These are phyloP conservation scores for Caenorhabditis tropicalis DNA, from an alignment of 1,140 invertebrate species.

Conservation along the genomic window DNA sequence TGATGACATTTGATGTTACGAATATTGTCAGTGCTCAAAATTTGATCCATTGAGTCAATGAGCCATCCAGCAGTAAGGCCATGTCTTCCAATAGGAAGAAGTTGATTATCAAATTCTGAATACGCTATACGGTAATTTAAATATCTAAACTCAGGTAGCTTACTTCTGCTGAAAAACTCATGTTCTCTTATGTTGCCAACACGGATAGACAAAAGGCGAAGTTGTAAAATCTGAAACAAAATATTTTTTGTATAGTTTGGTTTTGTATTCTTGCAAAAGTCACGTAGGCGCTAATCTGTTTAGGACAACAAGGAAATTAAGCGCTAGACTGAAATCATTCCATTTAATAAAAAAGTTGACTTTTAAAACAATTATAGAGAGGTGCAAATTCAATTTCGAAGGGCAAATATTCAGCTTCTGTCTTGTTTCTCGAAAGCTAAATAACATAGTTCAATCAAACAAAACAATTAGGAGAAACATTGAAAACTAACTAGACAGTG, in stretches of 20 bases:
- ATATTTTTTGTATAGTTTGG: not conserved
- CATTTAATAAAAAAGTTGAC: not conserved
- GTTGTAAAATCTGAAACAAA: not conserved
- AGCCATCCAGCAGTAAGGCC: conserved; percentile 7
- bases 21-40: not conserved
- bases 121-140: not conserved
- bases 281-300: not conserved
- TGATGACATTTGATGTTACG: not conserved
- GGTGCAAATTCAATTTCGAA: not conserved
- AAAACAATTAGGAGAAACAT: no score
- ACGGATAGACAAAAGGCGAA: not conserved
- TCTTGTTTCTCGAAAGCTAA: no score
- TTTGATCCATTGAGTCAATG: not conserved
- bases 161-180: conserved; percentile 9
- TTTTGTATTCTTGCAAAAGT: not conserved
- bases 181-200: not conserved
- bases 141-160: not conserved
- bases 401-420: no score
- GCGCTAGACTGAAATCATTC: not conserved
- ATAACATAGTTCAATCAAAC: no score
- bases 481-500: no score
- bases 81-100: not conserved
- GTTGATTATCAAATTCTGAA: not conserved
- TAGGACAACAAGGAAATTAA: not conserved
- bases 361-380: not conserved